phyloP scores from a whole-genome alignment of 2,888 invertebrate species.

The Ectemnius cavifrons region DNA sequence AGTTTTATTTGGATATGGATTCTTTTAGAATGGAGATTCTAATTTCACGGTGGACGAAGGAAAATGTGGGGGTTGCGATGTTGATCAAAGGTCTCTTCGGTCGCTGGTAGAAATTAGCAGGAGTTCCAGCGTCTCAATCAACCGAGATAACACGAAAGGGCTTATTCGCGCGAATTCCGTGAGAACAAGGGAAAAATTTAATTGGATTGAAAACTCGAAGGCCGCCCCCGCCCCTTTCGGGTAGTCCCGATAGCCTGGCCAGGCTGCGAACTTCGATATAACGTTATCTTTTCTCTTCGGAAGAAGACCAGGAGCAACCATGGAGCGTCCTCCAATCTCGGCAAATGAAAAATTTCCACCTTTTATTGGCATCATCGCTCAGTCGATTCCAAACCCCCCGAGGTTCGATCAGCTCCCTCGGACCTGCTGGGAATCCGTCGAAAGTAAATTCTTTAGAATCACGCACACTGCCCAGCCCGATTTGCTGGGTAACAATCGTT shows the following conservation, averaged over 20 bases:
- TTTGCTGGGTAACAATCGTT: not conserved
- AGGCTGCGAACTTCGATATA: constrained; percentile 45
- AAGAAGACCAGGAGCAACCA: constrained; percentile 20
- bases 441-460: constrained; percentile 30
- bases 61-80: too few relatives aligned
- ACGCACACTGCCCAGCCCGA: not conserved
- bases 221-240: constrained; percentile 43
- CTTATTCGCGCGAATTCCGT: constrained; percentile 13
- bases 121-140: constrained; percentile 42
- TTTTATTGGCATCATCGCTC: constrained; percentile 46
- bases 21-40: too few relatives aligned
- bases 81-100: too few relatives aligned
- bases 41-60: too few relatives aligned
- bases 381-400: constrained; percentile 13
- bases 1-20: too few relatives aligned
- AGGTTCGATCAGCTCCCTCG: not conserved
- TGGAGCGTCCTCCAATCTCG: constrained; percentile 30
- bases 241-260: constrained; percentile 33
- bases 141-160: constrained; percentile 31
- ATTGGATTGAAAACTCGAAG: constrained; percentile 54
- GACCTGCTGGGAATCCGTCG: not conserved
- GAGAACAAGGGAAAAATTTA: constrained; percentile 48
- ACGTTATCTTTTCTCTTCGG: constrained; percentile 41
- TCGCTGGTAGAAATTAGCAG: not conserved
- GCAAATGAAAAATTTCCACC: constrained; percentile 48